Evolutionary conservation across 2,113 vertebrate species (phyloP).

Genomic region (Leptocoma aspasia): DNA sequence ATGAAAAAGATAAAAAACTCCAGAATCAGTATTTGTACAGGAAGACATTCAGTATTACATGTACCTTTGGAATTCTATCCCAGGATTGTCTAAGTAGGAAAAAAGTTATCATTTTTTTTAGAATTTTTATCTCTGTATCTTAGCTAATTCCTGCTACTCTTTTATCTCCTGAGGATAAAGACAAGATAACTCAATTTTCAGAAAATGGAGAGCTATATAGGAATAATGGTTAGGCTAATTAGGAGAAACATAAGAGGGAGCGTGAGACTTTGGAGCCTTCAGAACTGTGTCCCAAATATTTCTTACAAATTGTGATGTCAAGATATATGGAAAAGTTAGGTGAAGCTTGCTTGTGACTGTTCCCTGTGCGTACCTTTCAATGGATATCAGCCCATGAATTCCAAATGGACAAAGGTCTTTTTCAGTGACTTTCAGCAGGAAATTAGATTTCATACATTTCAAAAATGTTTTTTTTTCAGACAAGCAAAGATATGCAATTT

Average conservation of each 20-base stretch:
- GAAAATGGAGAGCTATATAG: background rate
- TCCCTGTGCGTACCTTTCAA: background rate
- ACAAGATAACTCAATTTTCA: background rate
- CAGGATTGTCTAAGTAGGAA: background rate
- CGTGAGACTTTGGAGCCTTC: background rate
- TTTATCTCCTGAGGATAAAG: background rate
- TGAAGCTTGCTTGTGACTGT: background rate
- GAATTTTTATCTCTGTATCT: background rate
- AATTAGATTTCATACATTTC: background rate
- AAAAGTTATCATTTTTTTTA: background rate
- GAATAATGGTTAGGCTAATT: background rate
- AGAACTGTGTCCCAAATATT: background rate
- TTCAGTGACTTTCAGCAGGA: background rate
- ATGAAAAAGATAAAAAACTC: background rate
- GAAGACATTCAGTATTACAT: background rate
- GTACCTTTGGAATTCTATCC: background rate
- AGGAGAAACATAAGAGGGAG: background rate
- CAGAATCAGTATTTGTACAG: background rate
- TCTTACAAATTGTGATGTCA: background rate
- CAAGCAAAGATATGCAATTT: background rate
- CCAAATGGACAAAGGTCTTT: background rate
- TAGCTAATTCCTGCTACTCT: background rate
- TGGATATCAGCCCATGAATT: background rate
- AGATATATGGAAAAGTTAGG: background rate
- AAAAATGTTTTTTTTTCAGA: background rate